Conservation (phyloP, 1,140 invertebrate species). For the Euwallacea fornicatus region DNA sequence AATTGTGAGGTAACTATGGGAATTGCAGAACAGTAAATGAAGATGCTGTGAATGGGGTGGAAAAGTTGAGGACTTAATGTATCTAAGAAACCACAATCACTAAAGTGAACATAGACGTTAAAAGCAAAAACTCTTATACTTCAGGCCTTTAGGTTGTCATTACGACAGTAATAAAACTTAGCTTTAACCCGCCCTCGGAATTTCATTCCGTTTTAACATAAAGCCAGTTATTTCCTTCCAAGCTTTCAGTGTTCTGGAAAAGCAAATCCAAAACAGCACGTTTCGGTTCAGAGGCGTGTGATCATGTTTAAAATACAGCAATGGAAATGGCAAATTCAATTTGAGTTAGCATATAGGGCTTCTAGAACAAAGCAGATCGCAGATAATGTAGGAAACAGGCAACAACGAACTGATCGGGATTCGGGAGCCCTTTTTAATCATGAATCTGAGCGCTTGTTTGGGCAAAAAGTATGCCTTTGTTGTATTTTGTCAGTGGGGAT, state of each 20-base stretch:
- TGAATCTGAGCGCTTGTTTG: slow-evolving; percentile 20
- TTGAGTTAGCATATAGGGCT: slow-evolving; percentile 23
- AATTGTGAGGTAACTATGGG: no score
- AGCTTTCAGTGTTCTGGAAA: background rate
- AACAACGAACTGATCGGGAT: slow-evolving; percentile 36
- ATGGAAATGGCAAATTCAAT: slow-evolving; percentile 38
- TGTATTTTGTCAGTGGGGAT: no score
- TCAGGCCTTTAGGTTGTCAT: no score
- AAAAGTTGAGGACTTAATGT: no score
- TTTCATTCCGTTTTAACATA: slow-evolving; percentile 1
- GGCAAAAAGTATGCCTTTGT: no score
- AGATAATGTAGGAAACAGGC: slow-evolving; percentile 38
- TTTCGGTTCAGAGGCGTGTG: slow-evolving; percentile 20
- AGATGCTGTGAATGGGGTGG: no score
- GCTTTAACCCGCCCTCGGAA: background rate
- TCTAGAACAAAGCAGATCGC: slow-evolving; percentile 38
- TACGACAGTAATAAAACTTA: background rate
- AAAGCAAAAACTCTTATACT: no score
- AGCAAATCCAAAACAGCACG: slow-evolving; percentile 15
- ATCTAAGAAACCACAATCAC: no score
- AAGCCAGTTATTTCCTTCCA: background rate
- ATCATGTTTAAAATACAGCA: slow-evolving; percentile 41
- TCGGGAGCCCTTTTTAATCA: slow-evolving; percentile 24
- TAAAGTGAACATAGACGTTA: no score
- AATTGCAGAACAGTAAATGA: no score